These are phyloP conservation scores for Dendrocincla fuliginosa DNA, from an alignment of 2,797 vertebrate genomes.

Conservation along the genomic window DNA sequence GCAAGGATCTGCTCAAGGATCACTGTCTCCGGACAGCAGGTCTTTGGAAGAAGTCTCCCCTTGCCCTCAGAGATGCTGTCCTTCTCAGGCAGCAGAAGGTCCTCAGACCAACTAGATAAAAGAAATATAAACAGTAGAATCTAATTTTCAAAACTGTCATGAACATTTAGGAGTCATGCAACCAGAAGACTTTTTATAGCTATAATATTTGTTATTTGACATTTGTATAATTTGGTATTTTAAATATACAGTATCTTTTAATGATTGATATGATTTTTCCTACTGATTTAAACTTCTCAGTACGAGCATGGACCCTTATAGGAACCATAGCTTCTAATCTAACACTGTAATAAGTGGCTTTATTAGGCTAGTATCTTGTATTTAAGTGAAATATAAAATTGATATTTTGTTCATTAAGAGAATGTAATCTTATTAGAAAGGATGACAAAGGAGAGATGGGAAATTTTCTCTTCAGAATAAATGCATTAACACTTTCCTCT, in stretches of 20 bases:
- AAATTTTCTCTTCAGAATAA: neutral
- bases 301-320: neutral
- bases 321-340: neutral
- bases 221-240: neutral
- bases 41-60: neutral
- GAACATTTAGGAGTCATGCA: neutral
- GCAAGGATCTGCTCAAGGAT: neutral
- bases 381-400: neutral
- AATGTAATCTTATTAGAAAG: neutral
- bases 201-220: neutral
- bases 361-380: neutral
- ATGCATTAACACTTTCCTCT: neutral
- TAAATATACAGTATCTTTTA: neutral
- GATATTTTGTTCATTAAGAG: neutral
- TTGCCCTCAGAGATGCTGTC: neutral
- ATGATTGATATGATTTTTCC: neutral
- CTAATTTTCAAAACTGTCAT: neutral
- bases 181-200: neutral
- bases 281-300: neutral
- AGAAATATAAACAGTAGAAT: neutral
- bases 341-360: neutral
- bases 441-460: neutral
- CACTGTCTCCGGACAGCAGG: neutral
- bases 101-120: neutral
- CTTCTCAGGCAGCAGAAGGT: neutral